Percentiles rank a stretch among this genome's conserved stretches.
These are phyloP conservation scores for Suncus etruscus DNA, from an alignment of 2,113 vertebrate genomes.

Conservation along the genomic window DNA sequence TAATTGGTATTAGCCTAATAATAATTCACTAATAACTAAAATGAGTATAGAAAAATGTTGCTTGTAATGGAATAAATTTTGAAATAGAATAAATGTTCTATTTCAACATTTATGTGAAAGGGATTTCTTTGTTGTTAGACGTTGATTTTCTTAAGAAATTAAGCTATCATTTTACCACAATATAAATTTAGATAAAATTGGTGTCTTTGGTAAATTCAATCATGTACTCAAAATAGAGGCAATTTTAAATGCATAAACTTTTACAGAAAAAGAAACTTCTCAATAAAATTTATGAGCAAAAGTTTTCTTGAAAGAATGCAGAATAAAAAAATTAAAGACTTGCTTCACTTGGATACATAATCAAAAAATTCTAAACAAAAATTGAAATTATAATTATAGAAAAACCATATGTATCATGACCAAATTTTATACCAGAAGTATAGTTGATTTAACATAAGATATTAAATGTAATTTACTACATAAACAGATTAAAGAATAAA, in stretches of 20 bases:
- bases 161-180: constrained; percentile 1
- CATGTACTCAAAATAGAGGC: not conserved
- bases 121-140: not conserved
- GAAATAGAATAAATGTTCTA: not conserved
- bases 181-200: not conserved
- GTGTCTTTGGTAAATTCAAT: not conserved
- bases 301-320: not conserved
- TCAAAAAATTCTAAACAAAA: not conserved
- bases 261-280: not conserved
- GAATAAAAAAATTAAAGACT: not conserved
- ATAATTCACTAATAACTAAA: not conserved
- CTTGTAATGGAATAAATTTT: too few relatives aligned
- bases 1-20: too few relatives aligned
- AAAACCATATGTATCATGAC: not conserved
- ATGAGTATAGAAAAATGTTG: not conserved
- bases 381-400: not conserved
- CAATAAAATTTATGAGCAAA: not conserved
- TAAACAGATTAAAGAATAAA: constrained; percentile 1
- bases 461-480: not conserved
- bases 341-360: not conserved
- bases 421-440: not conserved
- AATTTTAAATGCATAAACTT: constrained; percentile 10
- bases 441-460: not conserved
- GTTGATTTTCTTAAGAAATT: not conserved
- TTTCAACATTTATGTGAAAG: not conserved